Evolutionary conservation across 2,888 invertebrate genomes (phyloP), one percentile per base, ranked within the genome.

Genomic region (Cremastinae sp.): DNA sequence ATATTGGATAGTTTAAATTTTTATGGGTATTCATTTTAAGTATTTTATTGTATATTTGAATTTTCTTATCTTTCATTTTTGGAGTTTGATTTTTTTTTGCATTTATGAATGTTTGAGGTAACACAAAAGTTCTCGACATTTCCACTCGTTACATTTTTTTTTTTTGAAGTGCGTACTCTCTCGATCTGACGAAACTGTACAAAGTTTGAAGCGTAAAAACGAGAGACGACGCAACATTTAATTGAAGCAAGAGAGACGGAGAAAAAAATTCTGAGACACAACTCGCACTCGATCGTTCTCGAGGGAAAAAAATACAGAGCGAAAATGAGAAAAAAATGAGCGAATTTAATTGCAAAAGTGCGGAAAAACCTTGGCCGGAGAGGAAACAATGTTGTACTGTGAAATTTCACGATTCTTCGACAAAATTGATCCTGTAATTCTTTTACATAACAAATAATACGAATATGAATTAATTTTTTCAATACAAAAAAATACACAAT

Each of bases 281-380:
- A 39, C 22, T 12, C 39, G 49, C 18, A 49, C 41, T 22, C 41
- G 28, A 43, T 20, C 28, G 41, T 59, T 37, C 16, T 20, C 3
- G 16, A 41, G 22, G 2, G 3, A 59, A 51, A 18, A 22, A 41
- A 43, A 51, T 3, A 41, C 1, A 10, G 18, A 10, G 12, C 39
- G 20, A 39, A 18, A 9, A 62, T 8, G 47, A 41, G 37, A 51
- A 16, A 64, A 71, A 58, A 72, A 56, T 41, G 9, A 37, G 37
- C 22, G 9, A 41, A 62, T 37, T 70, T 55, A 61, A 65, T 65
- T 59, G 53, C 58, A 58, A 69, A 69, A 69, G 74, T 58, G 39
- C 65, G 75, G 70, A 75, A 70, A 75, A 70, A 59, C 64, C 64
- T 70, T 70, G 70, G 59, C 47, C 62, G 41, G n/a, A 28, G 28